Evolutionary conservation across 2,113 vertebrate species (phyloP), one percentile per base, ranked within the genome.

Genomic region (Calidris pugnax): DNA sequence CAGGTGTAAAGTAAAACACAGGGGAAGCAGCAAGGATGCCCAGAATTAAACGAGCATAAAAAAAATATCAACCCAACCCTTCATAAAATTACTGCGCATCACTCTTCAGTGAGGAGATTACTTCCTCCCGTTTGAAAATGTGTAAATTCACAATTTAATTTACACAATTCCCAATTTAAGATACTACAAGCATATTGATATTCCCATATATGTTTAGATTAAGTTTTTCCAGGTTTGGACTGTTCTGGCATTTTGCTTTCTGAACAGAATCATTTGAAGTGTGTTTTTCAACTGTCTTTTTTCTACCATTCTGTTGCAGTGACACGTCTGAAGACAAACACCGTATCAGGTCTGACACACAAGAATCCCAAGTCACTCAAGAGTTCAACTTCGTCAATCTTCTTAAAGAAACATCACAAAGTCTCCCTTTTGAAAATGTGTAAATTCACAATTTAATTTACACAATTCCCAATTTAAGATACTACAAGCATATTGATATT

Each of bases 311-410:
- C 10, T 41, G 24, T 66, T 87, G 10, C 64, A 78, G 14, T 74
- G 55, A 78, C 66, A 48, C 17, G 6, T 62, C 64, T 63, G 48
- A 60, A 66, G 13, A 91, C 28, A 94, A 93, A 87, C 9, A 59
- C n/a, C 67, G 5, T 20, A 39, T 57, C 50, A 87, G 57, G 87
- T 96, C 94, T 91, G 85, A 94, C 50, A 88, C 41, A 89, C 66
- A 87, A 94, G 72, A 94, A 93, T 79, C 27, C n/a, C 59, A 37
- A 87, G 32, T 86, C 78, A 94, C 35, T 95, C 59, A 80, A 84
- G 27, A 86, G 77, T 89, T 96, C 76, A 88, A 81, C 28, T 85
- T 47, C 57, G 27, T 91, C 83, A 73, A 45, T 48, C 69, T 92
- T 76, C 95, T 76, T 94, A 84, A n/a, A n/a, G n/a, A n/a, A n/a